These are phyloP conservation scores for Drosophila watanabei DNA, from an alignment of 1,140 invertebrate genomes.

Conservation along the genomic window DNA sequence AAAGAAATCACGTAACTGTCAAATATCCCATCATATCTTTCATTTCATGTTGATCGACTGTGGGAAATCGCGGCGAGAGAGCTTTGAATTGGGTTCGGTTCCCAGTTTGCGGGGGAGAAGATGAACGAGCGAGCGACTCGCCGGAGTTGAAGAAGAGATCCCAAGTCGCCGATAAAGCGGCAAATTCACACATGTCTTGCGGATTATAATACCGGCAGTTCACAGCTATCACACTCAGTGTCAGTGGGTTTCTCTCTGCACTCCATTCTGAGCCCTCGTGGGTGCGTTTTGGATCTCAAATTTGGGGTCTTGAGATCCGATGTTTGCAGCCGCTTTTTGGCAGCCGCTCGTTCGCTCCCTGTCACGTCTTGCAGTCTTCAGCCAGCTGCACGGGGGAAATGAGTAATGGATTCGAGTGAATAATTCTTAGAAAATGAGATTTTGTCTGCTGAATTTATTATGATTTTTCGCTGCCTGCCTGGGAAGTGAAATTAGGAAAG, in stretches of 20 bases:
- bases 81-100: slow-evolving; percentile 51
- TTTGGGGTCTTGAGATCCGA: slow-evolving; percentile 35
- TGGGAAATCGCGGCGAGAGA: slow-evolving; percentile 64
- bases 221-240: slow-evolving; percentile 55
- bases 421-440: slow-evolving; percentile 58
- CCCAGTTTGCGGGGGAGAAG: slow-evolving; percentile 29
- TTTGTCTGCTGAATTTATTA: slow-evolving; percentile 47
- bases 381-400: slow-evolving; percentile 49
- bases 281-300: slow-evolving; percentile 38
- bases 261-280: slow-evolving; percentile 27
- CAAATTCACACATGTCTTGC: slow-evolving; percentile 79
- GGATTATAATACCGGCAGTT: slow-evolving; percentile 69
- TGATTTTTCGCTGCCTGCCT: slow-evolving; percentile 23
- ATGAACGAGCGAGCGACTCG: slow-evolving; percentile 14
- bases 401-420: slow-evolving; percentile 52
- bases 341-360: slow-evolving; percentile 16
- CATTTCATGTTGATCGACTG: slow-evolving; percentile 82
- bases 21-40: slow-evolving; percentile 81
- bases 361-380: slow-evolving; percentile 55
- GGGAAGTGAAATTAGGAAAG: slow-evolving; percentile 35
- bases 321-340: slow-evolving; percentile 40
- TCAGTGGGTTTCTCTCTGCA: slow-evolving; percentile 23
- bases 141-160: slow-evolving; percentile 55
- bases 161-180: slow-evolving; percentile 59
- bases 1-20: slow-evolving; percentile 84